phyloP scores from a whole-genome alignment of 2,888 invertebrate species.

The Cremastinae sp. region DNA sequence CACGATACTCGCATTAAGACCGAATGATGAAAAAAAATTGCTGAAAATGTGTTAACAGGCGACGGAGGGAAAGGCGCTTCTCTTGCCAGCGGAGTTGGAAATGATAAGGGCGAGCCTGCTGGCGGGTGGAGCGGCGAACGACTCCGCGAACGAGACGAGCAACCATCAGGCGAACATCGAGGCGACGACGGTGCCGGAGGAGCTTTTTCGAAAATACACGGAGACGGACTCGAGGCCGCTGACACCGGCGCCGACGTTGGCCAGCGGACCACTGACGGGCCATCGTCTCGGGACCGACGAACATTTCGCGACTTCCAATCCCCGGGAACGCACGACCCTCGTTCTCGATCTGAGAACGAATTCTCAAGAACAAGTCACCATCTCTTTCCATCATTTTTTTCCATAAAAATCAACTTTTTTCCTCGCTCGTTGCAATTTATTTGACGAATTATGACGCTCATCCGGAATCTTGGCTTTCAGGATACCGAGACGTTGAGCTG shows the following conservation, averaged over 20 bases:
- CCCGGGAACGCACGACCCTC: constrained; percentile 77
- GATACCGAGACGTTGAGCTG: constrained; percentile 78
- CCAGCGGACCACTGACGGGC: constrained; percentile 81
- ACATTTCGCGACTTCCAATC: constrained; percentile 66
- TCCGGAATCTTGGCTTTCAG: no score
- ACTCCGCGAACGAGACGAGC: constrained; percentile 50
- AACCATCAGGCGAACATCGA: constrained; percentile 37
- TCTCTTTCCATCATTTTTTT: no score
- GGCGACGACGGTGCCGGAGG: constrained; percentile 72
- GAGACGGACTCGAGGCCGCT: constrained; percentile 92
- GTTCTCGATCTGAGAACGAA: constrained; percentile 78
- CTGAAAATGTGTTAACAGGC: constrained; percentile 65
- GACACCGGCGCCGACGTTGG: constrained; percentile 90
- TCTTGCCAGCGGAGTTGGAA: constrained; percentile 76
- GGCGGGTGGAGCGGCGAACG: constrained; percentile 58
- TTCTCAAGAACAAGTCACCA: constrained; percentile 66
- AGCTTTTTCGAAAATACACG: constrained; percentile 85
- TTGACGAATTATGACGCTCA: no score
- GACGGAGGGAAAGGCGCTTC: constrained; percentile 75
- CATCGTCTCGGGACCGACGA: constrained; percentile 68
- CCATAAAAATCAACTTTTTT: not conserved
- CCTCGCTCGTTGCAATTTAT: constrained; percentile 42
- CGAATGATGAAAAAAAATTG: not conserved
- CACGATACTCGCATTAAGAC: no score
- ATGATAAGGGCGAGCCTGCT: constrained; percentile 73